Base-by-base conservation (phyloP, 2,797 vertebrate genomes). In the Florisuga fusca region DNA sequence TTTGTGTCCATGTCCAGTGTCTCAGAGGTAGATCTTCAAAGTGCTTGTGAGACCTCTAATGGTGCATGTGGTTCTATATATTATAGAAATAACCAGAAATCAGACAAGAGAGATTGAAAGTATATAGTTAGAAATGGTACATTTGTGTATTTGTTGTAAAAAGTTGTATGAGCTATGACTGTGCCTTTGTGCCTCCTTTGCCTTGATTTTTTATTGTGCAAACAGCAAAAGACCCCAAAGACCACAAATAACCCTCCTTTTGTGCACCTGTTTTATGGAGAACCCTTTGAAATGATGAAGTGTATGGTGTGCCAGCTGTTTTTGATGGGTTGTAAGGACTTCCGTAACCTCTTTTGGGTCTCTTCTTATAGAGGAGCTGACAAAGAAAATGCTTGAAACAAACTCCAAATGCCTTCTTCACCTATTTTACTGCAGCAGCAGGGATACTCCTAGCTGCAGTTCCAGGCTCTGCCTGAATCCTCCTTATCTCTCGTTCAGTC, bases 81-180 rank as follows among this genome's bases (percentile, higher is more conserved):
- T 80, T 75, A 58, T 3, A 92, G 79, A 89, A 95, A 89, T 71
- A 89, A 53, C 27, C 46, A 87, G 72, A 87, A 93, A 87, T 66
- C 75, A 64, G 67, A 68, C 58, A 83, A 61, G 34, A 81, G 64
- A 76, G 67, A 55, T 61, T 78, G 76, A 87, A 96, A 80, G 75
- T 48, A 43, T 33, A 48, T 68, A 62, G 84, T 55, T 75, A 55
- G 51, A 31, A 89, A 87, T 62, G 51, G 34, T 46, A 74, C 16
- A 1, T 91, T 94, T 92, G 84, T 89, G 94, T 85, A 87, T 81
- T 93, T 92, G 78, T 68, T 91, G 57, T 95, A 95, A 95, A 87
- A 93, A 92, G 76, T 94, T 96, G 51, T 55, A 53, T 62, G 61
- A 87, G 79, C 79, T 87, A 26, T 66, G 84, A 90, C 78, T 94